Base-by-base conservation (phyloP, 2,888 invertebrate species). In the Griposia aprilina region DNA sequence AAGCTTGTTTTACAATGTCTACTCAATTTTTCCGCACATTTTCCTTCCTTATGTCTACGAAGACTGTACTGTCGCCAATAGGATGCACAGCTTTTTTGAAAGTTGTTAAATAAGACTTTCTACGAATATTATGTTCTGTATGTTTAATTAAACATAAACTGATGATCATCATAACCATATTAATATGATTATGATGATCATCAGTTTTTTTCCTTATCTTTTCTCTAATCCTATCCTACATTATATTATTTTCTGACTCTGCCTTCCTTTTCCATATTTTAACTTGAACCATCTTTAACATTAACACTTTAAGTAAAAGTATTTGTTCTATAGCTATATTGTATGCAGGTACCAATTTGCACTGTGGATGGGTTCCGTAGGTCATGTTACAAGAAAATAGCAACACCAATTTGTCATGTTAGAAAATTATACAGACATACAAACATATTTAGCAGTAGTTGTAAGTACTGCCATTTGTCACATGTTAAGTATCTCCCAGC, bases 401-500 rank as follows among this genome's bases (percentile, higher is more conserved):
- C 15, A 69, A 48, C 30, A 78, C 23, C 50, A 15, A 80, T 83
- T 60, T 70, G 60, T 81, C 52, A 81, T 84, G 69, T 50, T 69
- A 63, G 76, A 70, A 84, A 84, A 73, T 84, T 76, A 81, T 57
- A 76, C 74, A 76, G 30, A 80, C 69, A 70, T 62, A 75, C 66
- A 83, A 71, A 79, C 67, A 80, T 55, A 73, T 81, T 74, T 63
- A 57, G 70, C 41, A 30, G 80, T 80, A 74, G 57, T 63, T 73
- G 67, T 81, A 78, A 78, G 78, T 81, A 72, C 71, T 45, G 30
- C 60, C 63, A 81, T 84, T 83, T 81, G 75, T 86, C 76, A 81
- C 70, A 67, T 72, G 83, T 83, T 76, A 83, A 83, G 78, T 78
- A 81, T 69, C 74, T 26, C 63, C 62, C 48, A 78, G 71, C 60